Conservation (phyloP, 2,888 invertebrate genomes). For the Nephrotoma appendiculata region DNA sequence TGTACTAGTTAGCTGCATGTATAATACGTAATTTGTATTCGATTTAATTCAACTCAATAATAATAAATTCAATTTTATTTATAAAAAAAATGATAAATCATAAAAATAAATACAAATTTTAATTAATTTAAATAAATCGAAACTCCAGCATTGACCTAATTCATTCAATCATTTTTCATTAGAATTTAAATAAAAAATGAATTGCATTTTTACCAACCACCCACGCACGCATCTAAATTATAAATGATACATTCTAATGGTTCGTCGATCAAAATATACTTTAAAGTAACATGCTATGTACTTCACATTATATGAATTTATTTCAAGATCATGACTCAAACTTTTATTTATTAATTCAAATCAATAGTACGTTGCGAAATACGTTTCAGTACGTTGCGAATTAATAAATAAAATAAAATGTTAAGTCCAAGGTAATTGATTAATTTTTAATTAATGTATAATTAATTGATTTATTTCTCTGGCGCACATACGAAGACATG, state of each 20-base stretch:
- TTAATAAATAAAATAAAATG: background rate
- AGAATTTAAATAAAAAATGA: background rate
- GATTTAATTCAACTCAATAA: background rate
- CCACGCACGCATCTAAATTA: background rate
- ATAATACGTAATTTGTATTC: background rate
- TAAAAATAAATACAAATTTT: background rate
- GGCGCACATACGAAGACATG: too few relatives aligned
- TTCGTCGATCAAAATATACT: background rate
- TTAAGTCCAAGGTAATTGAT: background rate
- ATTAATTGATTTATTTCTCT: background rate
- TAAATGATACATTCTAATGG: background rate
- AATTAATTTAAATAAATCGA: background rate
- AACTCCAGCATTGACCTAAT: background rate
- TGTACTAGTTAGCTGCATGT: background rate
- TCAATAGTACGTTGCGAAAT: background rate
- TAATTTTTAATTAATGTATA: background rate
- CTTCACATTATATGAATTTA: background rate
- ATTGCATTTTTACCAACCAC: background rate
- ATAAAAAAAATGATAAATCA: background rate
- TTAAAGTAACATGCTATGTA: background rate
- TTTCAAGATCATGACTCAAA: background rate
- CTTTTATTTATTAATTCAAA: background rate
- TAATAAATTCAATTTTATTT: background rate
- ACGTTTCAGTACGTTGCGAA: background rate
- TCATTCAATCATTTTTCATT: background rate